Conservation (phyloP, 2,797 vertebrate genomes). For the Triplophysa bombifrons region DNA sequence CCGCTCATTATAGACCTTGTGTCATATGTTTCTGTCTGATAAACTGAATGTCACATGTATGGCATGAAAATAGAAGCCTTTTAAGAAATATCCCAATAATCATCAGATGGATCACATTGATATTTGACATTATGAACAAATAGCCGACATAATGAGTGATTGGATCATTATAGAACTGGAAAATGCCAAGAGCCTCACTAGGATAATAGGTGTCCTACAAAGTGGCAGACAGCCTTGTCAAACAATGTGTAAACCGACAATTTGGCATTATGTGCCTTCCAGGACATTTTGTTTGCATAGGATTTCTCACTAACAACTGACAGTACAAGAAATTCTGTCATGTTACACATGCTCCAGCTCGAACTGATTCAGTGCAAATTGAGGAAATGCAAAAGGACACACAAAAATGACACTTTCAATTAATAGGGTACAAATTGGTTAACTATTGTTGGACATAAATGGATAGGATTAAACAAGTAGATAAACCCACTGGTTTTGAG, state of each 20-base stretch:
- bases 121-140: slow-evolving; percentile 45
- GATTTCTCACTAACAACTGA: slow-evolving; percentile 21
- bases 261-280: not conserved
- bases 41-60: slow-evolving; percentile 38
- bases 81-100: slow-evolving; percentile 21
- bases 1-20: slow-evolving; percentile 29
- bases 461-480: not conserved
- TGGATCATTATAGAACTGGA: slow-evolving; percentile 27
- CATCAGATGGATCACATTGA: slow-evolving; percentile 36
- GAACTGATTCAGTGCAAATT: not conserved
- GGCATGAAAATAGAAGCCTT: slow-evolving; percentile 1
- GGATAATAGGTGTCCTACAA: slow-evolving; percentile 6
- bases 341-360: slow-evolving; percentile 1
- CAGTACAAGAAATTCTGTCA: slow-evolving; percentile 24
- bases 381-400: slow-evolving; percentile 1
- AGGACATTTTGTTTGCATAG: not conserved
- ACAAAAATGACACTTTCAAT: not conserved
- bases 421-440: not conserved
- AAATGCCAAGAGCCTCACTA: slow-evolving; percentile 3
- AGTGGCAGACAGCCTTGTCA: slow-evolving; percentile 23
- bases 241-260: slow-evolving; percentile 12
- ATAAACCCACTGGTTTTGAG: too few species aligned
- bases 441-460: not conserved
- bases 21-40: slow-evolving; percentile 40
- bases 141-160: slow-evolving; percentile 37